Conservation (phyloP, 2,113 vertebrate genomes). For the Anoura caudifer region DNA sequence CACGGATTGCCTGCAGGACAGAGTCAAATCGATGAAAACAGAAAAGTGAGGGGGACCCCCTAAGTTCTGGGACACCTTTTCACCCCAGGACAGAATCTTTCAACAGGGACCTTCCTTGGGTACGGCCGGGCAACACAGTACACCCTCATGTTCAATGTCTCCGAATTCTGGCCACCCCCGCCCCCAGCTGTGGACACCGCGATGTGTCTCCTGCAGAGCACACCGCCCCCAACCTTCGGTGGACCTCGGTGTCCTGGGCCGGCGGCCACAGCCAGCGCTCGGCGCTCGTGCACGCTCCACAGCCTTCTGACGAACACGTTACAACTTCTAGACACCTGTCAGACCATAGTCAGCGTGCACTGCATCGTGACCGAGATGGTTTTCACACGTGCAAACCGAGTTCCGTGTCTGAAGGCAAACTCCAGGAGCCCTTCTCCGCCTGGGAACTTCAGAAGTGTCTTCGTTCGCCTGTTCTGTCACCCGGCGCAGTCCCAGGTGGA, state of each 20-base stretch:
- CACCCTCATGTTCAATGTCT: accelerated
- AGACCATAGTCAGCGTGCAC: not conserved
- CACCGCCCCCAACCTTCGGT: not conserved
- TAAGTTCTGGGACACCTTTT: too few relatives aligned
- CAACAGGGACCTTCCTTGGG: too few relatives aligned
- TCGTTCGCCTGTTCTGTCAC: not conserved
- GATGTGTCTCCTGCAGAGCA: not conserved
- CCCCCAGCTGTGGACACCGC: conserved; percentile 19
- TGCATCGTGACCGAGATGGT: not conserved
- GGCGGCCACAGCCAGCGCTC: not conserved
- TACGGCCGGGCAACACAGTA: accelerated
- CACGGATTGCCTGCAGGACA: too few relatives aligned
- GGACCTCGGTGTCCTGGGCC: not conserved
- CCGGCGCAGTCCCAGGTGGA: not conserved
- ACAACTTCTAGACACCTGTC: not conserved
- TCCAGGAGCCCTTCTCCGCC: not conserved
- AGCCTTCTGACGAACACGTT: not conserved
- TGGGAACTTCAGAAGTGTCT: not conserved
- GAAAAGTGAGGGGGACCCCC: not conserved
- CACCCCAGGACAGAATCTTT: too few relatives aligned
- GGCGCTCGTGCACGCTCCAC: accelerated
- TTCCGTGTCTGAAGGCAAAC: not conserved
- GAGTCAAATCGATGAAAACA: too few relatives aligned
- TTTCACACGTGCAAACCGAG: not conserved
- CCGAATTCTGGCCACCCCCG: not conserved